Evolutionary conservation across 2,797 vertebrate genomes (phyloP), one percentile per base, ranked within the genome.

Genomic region (Sebastes diaconus): DNA sequence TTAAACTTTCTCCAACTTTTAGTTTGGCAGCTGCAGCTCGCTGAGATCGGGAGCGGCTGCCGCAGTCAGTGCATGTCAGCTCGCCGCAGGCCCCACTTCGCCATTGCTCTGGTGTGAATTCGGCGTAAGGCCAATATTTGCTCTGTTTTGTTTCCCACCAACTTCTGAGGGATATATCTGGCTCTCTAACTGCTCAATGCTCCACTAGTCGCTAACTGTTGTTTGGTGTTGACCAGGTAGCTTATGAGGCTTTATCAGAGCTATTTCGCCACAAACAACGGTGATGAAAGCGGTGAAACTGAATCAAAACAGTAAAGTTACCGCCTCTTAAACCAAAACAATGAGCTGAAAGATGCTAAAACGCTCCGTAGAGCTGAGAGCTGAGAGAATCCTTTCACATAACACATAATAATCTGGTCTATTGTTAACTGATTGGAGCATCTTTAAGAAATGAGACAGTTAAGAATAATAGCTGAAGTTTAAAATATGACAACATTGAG

Each of bases 261-360:
- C 24, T 3, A 46, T 63, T 70, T 74, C 2, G 22, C 29, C 22
- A 27, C 52, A 16, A 82, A 63, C 9, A 68, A 32, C 1, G 4
- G 50, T n/a, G 18, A 52, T 52, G 20, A 52, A 52, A 2, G 8
- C 8, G 3, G 7, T 42, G 13, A 71, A 74, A 64, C 6, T 34
- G 24, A 72, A 50, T 59, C 3, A 10, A 24, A 75, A 58, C 52
- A 54, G 18, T 25, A 20, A 32, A 8, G 6, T n/a, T 39, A 9
- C 6, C 42, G 10, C 20, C 4, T 73, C 34, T 39, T 9, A 64
- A 72, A 75, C 20, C 36, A 66, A 29, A 84, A 54, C 57, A 58
- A 25, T 34, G 12, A 65, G 20, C 60, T 66, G 7, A 72, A 73
- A 68, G 67, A 61, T 24, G 77, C 42, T 75, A 63, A 81, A 83